These are phyloP conservation scores for Blastobasis lacticolella DNA, from an alignment of 2,888 invertebrate genomes.

Conservation along the genomic window DNA sequence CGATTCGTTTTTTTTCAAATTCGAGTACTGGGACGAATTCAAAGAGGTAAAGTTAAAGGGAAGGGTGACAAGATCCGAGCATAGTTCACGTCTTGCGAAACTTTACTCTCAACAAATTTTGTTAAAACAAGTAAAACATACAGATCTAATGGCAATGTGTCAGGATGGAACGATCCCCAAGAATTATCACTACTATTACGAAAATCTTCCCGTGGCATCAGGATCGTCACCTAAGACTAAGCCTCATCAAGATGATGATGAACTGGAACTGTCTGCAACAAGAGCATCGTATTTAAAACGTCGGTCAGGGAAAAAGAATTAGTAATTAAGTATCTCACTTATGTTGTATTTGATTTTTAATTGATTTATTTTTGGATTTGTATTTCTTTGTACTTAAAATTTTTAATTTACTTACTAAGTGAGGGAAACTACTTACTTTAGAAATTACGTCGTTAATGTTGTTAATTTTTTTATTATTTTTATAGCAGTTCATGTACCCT, in stretches of 20 bases:
- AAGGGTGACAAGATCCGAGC: background rate
- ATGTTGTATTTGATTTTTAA: background rate
- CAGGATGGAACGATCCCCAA: conserved; percentile 3
- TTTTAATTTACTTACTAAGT: background rate
- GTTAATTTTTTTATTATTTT: no score
- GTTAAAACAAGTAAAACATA: conserved; percentile 3
- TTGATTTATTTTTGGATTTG: no score
- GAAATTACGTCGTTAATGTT: no score
- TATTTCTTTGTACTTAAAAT: background rate
- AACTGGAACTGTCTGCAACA: conserved; percentile 8
- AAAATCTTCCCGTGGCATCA: background rate
- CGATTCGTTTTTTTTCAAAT: conserved; percentile 3
- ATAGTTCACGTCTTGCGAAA: background rate
- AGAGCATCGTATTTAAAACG: conserved; percentile 6
- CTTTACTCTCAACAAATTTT: conserved; percentile 1
- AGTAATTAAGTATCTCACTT: background rate
- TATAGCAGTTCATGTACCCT: no score
- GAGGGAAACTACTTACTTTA: background rate
- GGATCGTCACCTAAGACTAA: background rate
- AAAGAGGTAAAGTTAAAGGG: no score
- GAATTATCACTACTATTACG: conserved; percentile 3
- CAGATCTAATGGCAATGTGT: conserved; percentile 5
- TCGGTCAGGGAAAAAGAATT: conserved; percentile 1
- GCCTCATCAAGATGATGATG: conserved; percentile 6
- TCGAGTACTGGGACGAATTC: conserved; percentile 6